Conservation (phyloP, 2,113 vertebrate species). For the Siniperca chuatsi region DNA sequence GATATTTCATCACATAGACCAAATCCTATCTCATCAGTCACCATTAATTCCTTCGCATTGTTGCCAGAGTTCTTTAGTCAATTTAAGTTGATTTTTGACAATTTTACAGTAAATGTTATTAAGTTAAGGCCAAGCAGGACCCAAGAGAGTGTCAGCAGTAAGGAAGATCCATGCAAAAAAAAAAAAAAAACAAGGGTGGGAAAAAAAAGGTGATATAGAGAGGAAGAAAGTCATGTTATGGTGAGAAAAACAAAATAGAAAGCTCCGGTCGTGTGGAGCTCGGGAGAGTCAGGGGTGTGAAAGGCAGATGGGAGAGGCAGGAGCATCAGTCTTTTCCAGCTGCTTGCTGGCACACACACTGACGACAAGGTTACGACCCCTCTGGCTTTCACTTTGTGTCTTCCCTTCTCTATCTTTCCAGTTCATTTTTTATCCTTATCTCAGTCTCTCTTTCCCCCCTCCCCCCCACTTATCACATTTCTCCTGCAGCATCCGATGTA, state of each 20-base stretch:
- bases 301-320: constrained; percentile 61
- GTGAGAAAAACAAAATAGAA: neutral
- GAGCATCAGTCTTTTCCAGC: constrained; percentile 62
- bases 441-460: neutral
- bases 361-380: constrained; percentile 58
- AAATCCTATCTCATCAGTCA: neutral
- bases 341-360: constrained; percentile 62
- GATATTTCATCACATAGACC: neutral
- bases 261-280: constrained; percentile 33
- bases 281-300: constrained; percentile 35
- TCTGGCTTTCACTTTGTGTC: constrained; percentile 8
- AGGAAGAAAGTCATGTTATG: neutral
- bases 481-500: neutral
- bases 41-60: neutral
- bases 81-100: neutral
- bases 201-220: neutral
- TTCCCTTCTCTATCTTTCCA: constrained; percentile 5
- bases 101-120: neutral
- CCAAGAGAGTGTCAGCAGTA: neutral
- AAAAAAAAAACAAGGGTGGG: neutral
- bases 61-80: neutral
- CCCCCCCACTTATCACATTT: neutral
- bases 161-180: neutral
- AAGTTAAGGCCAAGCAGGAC: neutral
- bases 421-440: neutral